These are phyloP conservation scores for Nemurella pictetii DNA, from an alignment of 2,888 invertebrate species.

Conservation along the genomic window DNA sequence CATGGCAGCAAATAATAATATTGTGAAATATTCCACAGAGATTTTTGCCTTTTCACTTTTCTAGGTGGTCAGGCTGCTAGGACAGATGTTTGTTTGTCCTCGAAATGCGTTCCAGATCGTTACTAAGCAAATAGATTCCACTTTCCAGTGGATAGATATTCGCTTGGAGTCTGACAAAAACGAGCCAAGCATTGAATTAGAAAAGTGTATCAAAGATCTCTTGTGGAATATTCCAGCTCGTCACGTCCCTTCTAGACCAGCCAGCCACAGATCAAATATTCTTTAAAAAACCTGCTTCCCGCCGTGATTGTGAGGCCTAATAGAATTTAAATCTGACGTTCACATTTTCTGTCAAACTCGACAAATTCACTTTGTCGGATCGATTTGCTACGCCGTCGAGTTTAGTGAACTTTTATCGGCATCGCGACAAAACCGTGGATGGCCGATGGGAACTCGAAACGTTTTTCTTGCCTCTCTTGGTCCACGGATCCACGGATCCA, in stretches of 20 bases:
- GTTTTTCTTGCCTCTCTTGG: no score
- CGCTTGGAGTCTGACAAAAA: not conserved
- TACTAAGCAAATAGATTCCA: not conserved
- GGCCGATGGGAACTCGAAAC: not conserved
- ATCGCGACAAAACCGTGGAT: not conserved
- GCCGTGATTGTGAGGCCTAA: not conserved
- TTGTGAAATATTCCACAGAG: not conserved
- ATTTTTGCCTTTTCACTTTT: not conserved
- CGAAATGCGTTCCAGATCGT: not conserved
- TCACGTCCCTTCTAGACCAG: not conserved
- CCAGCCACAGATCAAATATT: not conserved
- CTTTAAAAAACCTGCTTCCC: not conserved
- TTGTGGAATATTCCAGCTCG: not conserved
- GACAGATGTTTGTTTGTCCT: not conserved
- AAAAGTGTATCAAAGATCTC: not conserved
- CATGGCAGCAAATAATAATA: not conserved
- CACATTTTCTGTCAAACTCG: not conserved
- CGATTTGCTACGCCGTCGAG: not conserved
- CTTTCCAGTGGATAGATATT: not conserved
- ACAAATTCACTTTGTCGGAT: not conserved
- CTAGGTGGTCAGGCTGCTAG: not conserved
- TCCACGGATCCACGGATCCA: no score
- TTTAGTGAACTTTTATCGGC: not conserved
- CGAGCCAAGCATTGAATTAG: not conserved
- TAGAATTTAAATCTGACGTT: not conserved